Percentiles rank a stretch among this genome's conserved stretches.
Evolutionary conservation across 2,888 invertebrate genomes (phyloP).

Genomic region (Diaperis boleti): DNA sequence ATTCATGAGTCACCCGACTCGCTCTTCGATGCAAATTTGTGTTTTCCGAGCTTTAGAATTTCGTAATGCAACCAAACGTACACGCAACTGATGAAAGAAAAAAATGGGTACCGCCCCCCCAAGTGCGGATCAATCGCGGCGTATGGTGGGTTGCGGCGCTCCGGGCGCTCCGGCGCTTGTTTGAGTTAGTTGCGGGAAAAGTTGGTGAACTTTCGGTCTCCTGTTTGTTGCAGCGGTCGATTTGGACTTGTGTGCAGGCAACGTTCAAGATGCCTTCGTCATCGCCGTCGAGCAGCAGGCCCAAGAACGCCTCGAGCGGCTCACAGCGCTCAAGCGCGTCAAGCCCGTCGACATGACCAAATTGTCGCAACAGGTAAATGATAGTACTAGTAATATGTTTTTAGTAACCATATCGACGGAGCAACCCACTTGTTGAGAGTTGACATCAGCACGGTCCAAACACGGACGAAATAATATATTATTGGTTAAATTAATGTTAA

Average conservation of each 20-base stretch:
- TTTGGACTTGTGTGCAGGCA: slow-evolving; percentile 80
- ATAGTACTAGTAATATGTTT: no score
- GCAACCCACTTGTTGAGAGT: no score
- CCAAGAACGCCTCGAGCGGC: slow-evolving; percentile 89
- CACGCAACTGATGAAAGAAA: no score
- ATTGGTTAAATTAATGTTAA: no score
- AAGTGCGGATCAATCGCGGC: no score
- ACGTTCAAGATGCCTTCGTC: slow-evolving; percentile 97
- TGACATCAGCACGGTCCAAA: no score
- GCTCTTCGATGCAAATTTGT: slow-evolving; percentile 11
- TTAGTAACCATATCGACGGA: no score
- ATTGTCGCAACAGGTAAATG: slow-evolving; percentile 85
- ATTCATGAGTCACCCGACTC: slow-evolving; percentile 23
- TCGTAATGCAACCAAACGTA: no score
- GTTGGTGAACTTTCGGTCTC: slow-evolving; percentile 13
- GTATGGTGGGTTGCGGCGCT: slow-evolving; percentile 31
- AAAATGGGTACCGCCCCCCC: no score
- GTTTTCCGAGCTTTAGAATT: no score
- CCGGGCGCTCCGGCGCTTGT: slow-evolving; percentile 30
- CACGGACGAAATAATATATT: no score
- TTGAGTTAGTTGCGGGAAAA: slow-evolving; percentile 12
- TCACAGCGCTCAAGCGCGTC: slow-evolving; percentile 92
- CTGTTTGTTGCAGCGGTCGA: slow-evolving; percentile 76
- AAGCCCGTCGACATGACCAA: slow-evolving; percentile 95
- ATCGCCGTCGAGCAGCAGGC: slow-evolving; percentile 98